Evolutionary conservation across 2,797 vertebrate species (phyloP).

Genomic region (Pitangus sulphuratus): DNA sequence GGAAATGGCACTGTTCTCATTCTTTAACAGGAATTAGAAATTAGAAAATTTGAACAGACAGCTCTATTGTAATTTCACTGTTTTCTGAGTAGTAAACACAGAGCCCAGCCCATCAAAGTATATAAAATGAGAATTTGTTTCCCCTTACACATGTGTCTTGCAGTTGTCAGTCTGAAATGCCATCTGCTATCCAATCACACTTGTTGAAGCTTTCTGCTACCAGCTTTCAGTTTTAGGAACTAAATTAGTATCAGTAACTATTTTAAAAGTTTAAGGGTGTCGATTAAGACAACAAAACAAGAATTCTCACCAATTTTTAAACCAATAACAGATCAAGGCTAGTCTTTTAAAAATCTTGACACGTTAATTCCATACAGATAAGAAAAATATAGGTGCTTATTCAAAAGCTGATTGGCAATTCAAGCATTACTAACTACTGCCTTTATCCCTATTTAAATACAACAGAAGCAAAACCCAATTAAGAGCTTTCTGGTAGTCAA

Average conservation of each 20-base stretch:
- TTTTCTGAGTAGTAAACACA: neutral
- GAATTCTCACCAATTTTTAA: neutral
- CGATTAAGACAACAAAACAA: neutral
- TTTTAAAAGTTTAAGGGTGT: neutral
- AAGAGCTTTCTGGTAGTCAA: neutral
- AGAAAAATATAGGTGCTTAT: neutral
- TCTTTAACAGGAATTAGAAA: neutral
- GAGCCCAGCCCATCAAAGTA: neutral
- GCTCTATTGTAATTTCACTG: neutral
- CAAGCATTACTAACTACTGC: neutral
- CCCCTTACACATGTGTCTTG: neutral
- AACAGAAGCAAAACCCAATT: neutral
- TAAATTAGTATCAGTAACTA: neutral
- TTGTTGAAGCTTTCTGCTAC: neutral
- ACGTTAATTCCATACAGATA: neutral
- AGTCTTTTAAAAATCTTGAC: neutral
- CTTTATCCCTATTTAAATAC: neutral
- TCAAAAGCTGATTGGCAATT: neutral
- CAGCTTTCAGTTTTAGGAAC: neutral
- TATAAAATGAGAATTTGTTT: neutral
- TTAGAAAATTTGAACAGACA: neutral
- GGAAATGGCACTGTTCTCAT: neutral
- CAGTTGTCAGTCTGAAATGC: neutral
- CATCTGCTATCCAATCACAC: neutral
- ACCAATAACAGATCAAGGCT: neutral